Percentiles rank a stretch among this genome's conserved stretches.
Evolutionary conservation across 2,797 vertebrate species (phyloP).

Genomic region (Lithobates sylvaticus): DNA sequence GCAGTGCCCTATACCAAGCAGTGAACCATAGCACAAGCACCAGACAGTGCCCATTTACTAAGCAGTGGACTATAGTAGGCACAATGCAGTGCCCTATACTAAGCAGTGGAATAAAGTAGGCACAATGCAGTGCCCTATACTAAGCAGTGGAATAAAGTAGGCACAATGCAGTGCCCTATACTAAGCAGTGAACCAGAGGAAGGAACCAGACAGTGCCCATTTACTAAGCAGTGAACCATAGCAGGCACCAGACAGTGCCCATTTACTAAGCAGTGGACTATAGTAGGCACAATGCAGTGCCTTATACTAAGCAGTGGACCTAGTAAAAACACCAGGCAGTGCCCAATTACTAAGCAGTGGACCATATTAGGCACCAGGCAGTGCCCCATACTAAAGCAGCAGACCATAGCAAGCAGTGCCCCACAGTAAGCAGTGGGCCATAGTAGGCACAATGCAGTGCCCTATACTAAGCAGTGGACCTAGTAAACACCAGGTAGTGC

Average conservation of each 20-base stretch:
- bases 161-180: neutral
- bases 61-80: neutral
- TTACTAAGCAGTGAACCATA: neutral
- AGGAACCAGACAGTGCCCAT: neutral
- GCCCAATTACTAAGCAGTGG: neutral
- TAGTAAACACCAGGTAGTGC: neutral
- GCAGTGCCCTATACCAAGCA: neutral
- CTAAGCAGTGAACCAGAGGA: accelerated
- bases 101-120: neutral
- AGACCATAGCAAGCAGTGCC: neutral
- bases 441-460: too few species aligned
- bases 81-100: neutral
- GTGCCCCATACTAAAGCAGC: neutral
- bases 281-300: neutral
- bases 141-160: neutral
- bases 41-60: neutral
- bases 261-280: too few species aligned
- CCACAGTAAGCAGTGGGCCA: neutral
- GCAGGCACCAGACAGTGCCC: neutral
- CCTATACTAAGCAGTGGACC: neutral
- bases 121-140: too few species aligned
- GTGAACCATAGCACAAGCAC: too few species aligned
- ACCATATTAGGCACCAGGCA: neutral
- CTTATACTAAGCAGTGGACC: too few species aligned
- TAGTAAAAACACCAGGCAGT: too few species aligned